phyloP scores from a whole-genome alignment of 2,113 vertebrate genomes.

The Nothocercus julius region DNA sequence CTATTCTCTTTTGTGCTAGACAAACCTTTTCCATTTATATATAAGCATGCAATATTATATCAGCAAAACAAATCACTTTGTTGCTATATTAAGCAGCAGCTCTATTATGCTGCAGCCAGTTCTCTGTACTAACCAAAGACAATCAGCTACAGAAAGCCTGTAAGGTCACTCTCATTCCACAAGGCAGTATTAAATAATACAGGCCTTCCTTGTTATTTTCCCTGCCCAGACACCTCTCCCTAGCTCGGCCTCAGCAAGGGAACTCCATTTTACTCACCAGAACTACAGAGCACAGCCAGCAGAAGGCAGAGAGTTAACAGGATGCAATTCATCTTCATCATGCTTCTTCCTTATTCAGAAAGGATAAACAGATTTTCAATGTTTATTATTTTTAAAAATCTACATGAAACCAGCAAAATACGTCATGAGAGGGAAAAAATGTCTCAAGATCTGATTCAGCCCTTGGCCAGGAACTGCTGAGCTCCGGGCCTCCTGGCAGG shows the following conservation, averaged over 20 bases:
- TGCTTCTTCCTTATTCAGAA: background rate
- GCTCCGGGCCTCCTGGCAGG: background rate
- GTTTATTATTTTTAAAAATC: background rate
- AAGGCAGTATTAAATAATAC: background rate
- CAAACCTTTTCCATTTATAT: background rate
- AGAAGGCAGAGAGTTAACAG: slow-evolving; percentile 12
- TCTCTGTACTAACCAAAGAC: background rate
- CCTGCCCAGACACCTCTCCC: background rate
- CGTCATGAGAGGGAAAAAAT: fast-evolving
- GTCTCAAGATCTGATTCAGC: background rate
- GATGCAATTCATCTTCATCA: slow-evolving; percentile 53
- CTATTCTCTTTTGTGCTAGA: background rate
- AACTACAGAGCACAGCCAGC: slow-evolving; percentile 26
- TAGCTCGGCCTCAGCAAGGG: background rate
- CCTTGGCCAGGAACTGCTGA: background rate
- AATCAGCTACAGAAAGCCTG: background rate
- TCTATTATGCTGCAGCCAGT: fast-evolving
- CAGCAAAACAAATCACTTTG: background rate
- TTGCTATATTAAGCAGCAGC: background rate
- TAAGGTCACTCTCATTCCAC: too few relatives aligned
- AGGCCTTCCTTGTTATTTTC: background rate
- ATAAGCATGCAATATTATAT: background rate
- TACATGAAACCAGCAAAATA: background rate
- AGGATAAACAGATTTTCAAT: background rate
- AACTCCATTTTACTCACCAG: slow-evolving; percentile 47